A percentile compares a stretch with the other conserved stretches of the same genome.
Evolutionary conservation across 2,797 vertebrate genomes (phyloP).

Genomic region (Micrastur ruficollis): DNA sequence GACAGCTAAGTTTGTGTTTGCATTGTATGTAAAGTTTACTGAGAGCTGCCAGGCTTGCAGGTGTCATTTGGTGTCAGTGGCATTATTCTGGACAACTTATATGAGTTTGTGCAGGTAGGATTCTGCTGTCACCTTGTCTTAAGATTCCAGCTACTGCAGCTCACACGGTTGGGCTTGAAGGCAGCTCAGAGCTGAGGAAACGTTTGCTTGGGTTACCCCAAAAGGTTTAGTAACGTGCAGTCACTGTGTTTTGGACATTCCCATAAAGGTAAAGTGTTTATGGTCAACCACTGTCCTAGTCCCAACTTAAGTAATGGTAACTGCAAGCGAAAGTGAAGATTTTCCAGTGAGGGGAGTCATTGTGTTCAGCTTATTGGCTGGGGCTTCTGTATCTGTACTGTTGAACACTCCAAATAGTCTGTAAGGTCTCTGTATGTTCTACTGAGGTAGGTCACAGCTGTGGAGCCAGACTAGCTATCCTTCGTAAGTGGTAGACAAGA

Average conservation of each 20-base stretch:
- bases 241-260: background rate
- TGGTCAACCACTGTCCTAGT: background rate
- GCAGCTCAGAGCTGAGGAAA: background rate
- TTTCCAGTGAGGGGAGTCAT: background rate
- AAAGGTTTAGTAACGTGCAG: background rate
- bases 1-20: background rate
- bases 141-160: background rate
- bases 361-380: background rate
- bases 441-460: no score
- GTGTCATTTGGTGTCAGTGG: background rate
- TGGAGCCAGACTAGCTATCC: no score
- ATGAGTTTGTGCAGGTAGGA: background rate
- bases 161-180: background rate
- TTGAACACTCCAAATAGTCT: no score
- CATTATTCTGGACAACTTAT: background rate
- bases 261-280: background rate
- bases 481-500: no score
- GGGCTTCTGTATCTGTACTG: no score
- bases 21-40: background rate
- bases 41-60: background rate
- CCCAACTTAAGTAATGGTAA: background rate
- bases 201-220: background rate
- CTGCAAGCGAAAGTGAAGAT: background rate
- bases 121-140: background rate
- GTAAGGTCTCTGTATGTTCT: no score